These are phyloP conservation scores for Propithecus coquereli DNA, from an alignment of 2,113 vertebrate species.

Conservation along the genomic window DNA sequence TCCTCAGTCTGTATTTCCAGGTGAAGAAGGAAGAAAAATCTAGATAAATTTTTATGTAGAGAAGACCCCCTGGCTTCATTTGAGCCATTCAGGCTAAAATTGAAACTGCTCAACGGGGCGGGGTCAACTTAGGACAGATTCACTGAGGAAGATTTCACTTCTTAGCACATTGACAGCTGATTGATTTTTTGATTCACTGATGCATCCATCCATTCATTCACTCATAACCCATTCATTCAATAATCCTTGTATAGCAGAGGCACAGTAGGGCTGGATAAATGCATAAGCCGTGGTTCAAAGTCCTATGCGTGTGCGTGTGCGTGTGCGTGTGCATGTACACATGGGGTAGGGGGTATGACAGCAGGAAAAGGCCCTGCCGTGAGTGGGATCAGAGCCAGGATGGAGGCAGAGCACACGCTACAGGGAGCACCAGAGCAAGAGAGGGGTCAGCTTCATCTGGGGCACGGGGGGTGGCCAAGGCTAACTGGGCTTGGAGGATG, in stretches of 20 bases:
- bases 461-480: neutral
- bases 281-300: neutral
- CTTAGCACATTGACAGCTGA: too few species aligned
- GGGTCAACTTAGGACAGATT: neutral
- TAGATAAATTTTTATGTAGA: neutral
- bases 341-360: fast-evolving
- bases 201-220: neutral
- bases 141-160: neutral
- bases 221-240: neutral
- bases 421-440: neutral
- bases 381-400: neutral
- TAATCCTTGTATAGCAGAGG: neutral
- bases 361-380: neutral
- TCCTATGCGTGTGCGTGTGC: fast-evolving
- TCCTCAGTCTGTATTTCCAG: neutral
- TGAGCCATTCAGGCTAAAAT: neutral
- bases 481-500: neutral
- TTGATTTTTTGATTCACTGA: fast-evolving
- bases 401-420: neutral
- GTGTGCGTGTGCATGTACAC: neutral
- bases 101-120: neutral
- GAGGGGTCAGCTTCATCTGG: neutral
- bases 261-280: neutral
- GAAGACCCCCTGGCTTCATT: neutral
- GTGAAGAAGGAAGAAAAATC: neutral